Base-by-base conservation (phyloP, 2,797 vertebrate genomes). In the Chelon auratus region DNA sequence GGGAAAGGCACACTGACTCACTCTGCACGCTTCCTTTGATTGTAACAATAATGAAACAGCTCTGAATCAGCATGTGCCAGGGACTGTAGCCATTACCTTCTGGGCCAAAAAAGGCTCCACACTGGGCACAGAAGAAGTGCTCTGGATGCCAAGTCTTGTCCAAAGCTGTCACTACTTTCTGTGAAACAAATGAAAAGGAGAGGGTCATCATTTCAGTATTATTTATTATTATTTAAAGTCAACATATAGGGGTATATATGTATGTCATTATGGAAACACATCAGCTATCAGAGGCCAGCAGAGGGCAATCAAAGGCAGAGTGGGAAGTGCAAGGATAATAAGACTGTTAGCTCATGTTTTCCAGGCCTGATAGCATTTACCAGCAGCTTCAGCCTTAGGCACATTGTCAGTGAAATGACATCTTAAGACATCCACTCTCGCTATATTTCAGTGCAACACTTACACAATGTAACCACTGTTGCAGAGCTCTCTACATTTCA, bases 161-260 rank as follows among this genome's bases (percentile, higher is more conserved):
- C 89, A 98, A 90, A 60, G 97, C 97, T 0, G 96, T 98, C 89
- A 98, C 97, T 36, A 98, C 97, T 97, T 97, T 97, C 97, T 98
- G 94, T 81, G 78, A 85, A 70, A 80, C 56, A 69, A 62, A 56
- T 3, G 0, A 62, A 4, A 59, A 39, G 9, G 33, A 75, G 62
- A 63, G 0, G 15, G 3, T 64, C 9, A 79, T 5, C 15, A 5
- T 33, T 14, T 68, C 4, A 15, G n/a, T 22, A 30, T 72, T 17
- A 22, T 2, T 0, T 13, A 37, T 42, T 33, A 10, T 45, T 9
- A 18, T 56, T 24, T 2, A 37, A 3, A 33, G 17, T 60, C n/a
- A 43, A 39, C 13, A 62, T 15, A 11, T 17, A n/a, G 26, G 14
- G 2, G 30, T 33, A 39, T 59, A 6, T 37, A 0, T 43, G 12